A percentile compares a stretch with the other conserved stretches of the same genome.
Conservation (phyloP, 2,888 invertebrate genomes). For the Scaptomyza cyrtandrae region DNA sequence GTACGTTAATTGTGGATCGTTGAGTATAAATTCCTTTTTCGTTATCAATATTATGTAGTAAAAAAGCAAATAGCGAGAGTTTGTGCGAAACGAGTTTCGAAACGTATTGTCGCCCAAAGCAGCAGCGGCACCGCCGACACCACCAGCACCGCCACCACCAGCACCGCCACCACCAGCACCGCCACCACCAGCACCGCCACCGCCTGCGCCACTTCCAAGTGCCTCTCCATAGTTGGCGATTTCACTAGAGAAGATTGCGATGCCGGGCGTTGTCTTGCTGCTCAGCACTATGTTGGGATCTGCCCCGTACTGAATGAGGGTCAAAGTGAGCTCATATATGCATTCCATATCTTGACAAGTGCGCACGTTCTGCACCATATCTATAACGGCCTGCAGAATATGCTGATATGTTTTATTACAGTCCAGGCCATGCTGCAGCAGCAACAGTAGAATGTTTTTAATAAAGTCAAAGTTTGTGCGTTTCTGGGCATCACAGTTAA, state of each 20-base stretch:
- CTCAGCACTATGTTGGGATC: conserved; percentile 88
- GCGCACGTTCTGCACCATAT: conserved; percentile 89
- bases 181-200: conserved; percentile 18
- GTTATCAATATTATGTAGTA: conserved; percentile 90
- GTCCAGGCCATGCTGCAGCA: conserved; percentile 89
- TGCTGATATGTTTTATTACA: conserved; percentile 89
- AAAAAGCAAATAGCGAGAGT: conserved; percentile 87
- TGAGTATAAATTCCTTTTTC: conserved; percentile 87
- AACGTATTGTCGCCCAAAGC: conserved; percentile 79
- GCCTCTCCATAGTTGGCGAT: conserved; percentile 84
- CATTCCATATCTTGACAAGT: conserved; percentile 88
- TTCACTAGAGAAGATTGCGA: conserved; percentile 84
- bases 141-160: conserved; percentile 23
- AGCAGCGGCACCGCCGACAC: conserved; percentile 42
- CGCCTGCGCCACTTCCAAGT: conserved; percentile 56
- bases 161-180: conserved; percentile 41
- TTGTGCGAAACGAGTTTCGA: conserved; percentile 85
- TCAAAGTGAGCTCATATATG: conserved; percentile 89
- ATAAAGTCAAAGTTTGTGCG: conserved; percentile 89
- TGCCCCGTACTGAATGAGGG: conserved; percentile 90
- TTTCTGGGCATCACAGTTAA: conserved; percentile 88
- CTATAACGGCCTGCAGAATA: conserved; percentile 89
- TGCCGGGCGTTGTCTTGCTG: conserved; percentile 83
- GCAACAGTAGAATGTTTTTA: conserved; percentile 87
- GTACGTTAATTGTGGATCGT: conserved; percentile 87